A percentile compares a stretch with the other conserved stretches of the same genome.
Conservation (phyloP, 2,888 invertebrate species). For the Macropis europaea region DNA sequence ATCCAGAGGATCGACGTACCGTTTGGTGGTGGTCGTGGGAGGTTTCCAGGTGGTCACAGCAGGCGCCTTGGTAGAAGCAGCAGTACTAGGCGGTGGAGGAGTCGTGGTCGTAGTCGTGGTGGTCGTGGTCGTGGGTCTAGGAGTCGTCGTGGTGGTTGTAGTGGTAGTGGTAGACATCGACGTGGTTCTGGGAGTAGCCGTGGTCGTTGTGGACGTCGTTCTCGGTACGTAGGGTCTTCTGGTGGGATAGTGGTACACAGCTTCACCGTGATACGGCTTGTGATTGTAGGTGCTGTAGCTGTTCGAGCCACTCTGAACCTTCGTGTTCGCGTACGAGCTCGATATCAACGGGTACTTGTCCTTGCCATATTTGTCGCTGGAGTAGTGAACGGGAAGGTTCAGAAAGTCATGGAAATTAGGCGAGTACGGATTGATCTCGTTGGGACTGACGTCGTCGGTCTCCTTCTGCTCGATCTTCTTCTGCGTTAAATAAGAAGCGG, state of each 20-base stretch:
- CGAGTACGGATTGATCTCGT: slow-evolving; percentile 83
- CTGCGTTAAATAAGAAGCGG: slow-evolving; percentile 5
- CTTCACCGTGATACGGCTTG: slow-evolving; percentile 66
- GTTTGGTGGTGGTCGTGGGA: slow-evolving; percentile 46
- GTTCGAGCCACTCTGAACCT: slow-evolving; percentile 83
- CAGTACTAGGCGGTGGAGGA: slow-evolving; percentile 44
- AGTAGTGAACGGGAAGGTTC: slow-evolving; percentile 85
- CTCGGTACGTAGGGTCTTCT: slow-evolving; percentile 53
- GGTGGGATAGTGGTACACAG: slow-evolving; percentile 59
- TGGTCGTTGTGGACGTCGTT: slow-evolving; percentile 46
- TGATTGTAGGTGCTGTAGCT: slow-evolving; percentile 77
- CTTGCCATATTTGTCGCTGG: slow-evolving; percentile 83
- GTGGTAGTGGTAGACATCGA: slow-evolving; percentile 47
- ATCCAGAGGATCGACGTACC: slow-evolving; percentile 30
- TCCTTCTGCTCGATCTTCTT: slow-evolving; percentile 46
- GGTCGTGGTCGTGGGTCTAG: slow-evolving; percentile 63
- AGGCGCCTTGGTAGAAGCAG: slow-evolving; percentile 65
- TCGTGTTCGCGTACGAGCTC: slow-evolving; percentile 87
- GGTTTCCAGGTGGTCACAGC: slow-evolving; percentile 78
- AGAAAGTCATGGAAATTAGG: slow-evolving; percentile 86
- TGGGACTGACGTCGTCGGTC: slow-evolving; percentile 79
- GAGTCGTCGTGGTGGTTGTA: slow-evolving; percentile 43
- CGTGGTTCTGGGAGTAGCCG: slow-evolving; percentile 33
- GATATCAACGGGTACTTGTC: slow-evolving; percentile 85
- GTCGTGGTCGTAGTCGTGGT: slow-evolving; percentile 37